These are phyloP conservation scores for Ditula angustiorana DNA, from an alignment of 2,888 invertebrate species.

Conservation along the genomic window DNA sequence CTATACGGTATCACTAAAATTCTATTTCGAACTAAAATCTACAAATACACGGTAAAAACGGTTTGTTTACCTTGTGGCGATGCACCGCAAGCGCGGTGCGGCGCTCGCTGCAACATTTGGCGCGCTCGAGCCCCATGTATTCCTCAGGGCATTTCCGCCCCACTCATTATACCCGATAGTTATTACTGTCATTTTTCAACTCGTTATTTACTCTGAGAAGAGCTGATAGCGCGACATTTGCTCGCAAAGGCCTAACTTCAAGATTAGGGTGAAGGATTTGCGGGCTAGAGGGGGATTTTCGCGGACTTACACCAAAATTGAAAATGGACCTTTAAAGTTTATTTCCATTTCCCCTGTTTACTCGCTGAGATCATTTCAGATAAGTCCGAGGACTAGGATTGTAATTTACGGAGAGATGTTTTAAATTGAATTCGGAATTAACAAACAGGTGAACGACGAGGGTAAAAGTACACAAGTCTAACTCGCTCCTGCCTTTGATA, in stretches of 20 bases:
- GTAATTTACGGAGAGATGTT: constrained; percentile 43
- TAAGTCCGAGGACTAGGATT: constrained; percentile 49
- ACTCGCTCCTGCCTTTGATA: constrained; percentile 23
- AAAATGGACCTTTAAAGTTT: constrained; percentile 74
- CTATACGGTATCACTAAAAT: constrained; percentile 7
- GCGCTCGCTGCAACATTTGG: constrained; percentile 76
- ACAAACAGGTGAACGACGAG: constrained; percentile 35
- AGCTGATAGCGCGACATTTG: constrained; percentile 83
- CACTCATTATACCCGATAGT: constrained; percentile 83
- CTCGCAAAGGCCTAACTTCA: constrained; percentile 69
- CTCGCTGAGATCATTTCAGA: constrained; percentile 50
- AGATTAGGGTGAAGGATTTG: constrained; percentile 77
- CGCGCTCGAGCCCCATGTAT: constrained; percentile 73
- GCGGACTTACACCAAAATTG: constrained; percentile 74
- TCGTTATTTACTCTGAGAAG: constrained; percentile 84
- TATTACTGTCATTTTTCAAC: constrained; percentile 86
- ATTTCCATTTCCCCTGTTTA: constrained; percentile 53
- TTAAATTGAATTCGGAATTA: constrained; percentile 39
- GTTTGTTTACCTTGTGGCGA: constrained; percentile 71
- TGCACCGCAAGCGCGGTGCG: constrained; percentile 42
- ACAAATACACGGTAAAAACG: constrained; percentile 44
- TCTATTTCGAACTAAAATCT: constrained; percentile 32
- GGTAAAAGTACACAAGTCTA: constrained; percentile 5
- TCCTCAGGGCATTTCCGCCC: constrained; percentile 82
- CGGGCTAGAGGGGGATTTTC: constrained; percentile 66